A percentile compares a stretch with the other conserved stretches of the same genome.
Conservation (phyloP, 2,113 vertebrate genomes). For the Herpetotheres cachinnans region DNA sequence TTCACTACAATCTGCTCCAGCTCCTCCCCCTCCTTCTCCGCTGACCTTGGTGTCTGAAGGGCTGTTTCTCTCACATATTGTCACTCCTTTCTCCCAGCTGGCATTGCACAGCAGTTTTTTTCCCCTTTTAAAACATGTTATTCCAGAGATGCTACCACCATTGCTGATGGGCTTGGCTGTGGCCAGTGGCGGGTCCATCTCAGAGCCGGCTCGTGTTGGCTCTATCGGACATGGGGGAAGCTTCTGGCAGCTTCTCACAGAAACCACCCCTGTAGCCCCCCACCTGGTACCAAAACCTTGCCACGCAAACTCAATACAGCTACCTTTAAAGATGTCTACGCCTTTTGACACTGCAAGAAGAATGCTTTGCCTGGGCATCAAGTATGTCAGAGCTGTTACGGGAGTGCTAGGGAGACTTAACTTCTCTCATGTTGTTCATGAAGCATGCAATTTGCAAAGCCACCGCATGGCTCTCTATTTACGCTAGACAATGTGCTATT, state of each 20-base stretch:
- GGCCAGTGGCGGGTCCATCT: fast-evolving
- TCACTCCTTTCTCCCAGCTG: not conserved
- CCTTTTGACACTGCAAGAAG: not conserved
- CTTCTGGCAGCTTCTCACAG: too few species aligned
- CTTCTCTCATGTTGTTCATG: not conserved
- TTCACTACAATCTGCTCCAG: not conserved
- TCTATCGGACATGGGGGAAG: fast-evolving
- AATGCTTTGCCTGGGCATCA: not conserved
- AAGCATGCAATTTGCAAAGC: not conserved
- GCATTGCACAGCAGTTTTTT: not conserved
- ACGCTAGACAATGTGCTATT: not conserved
- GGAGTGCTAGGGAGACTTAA: not conserved
- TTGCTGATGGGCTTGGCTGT: not conserved
- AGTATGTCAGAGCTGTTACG: not conserved
- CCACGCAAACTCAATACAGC: not conserved
- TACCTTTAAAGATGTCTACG: not conserved
- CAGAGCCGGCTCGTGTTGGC: not conserved
- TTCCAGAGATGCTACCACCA: fast-evolving
- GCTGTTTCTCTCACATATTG: too few species aligned
- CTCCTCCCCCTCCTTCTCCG: not conserved
- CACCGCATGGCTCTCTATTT: not conserved
- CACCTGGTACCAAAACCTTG: not conserved
- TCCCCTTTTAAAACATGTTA: not conserved
- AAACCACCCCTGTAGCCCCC: too few species aligned
- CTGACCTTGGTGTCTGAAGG: too few species aligned